Conservation (phyloP, 2,797 vertebrate genomes). For the Spondyliosoma cantharus region DNA sequence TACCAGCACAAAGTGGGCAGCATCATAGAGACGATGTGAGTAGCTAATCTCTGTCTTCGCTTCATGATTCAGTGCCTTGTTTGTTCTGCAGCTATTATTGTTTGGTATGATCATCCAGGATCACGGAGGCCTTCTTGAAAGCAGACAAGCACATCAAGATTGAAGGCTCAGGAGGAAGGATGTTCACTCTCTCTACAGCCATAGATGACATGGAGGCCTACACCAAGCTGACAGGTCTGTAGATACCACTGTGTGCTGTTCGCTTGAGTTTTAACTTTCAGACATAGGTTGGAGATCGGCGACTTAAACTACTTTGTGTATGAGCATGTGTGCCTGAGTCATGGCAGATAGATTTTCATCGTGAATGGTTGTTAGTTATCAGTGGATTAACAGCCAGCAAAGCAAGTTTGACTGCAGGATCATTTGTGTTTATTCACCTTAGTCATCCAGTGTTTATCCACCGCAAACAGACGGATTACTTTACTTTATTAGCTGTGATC, state of each 20-base stretch:
- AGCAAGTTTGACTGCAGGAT: too few species aligned
- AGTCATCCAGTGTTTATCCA: too few species aligned
- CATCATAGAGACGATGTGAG: constrained; percentile 96
- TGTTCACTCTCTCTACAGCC: constrained; percentile 87
- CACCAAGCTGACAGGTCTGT: constrained; percentile 93
- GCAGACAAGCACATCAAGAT: constrained; percentile 88
- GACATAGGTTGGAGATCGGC: neutral
- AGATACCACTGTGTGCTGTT: neutral
- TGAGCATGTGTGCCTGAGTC: too few species aligned
- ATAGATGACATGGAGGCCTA: constrained; percentile 97
- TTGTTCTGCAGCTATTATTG: neutral
- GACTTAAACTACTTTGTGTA: too few species aligned
- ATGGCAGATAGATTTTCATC: too few species aligned
- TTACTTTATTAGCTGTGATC: too few species aligned
- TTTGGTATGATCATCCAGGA: constrained; percentile 81
- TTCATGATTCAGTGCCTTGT: neutral
- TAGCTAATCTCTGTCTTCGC: constrained; percentile 16
- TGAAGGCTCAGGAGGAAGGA: constrained; percentile 81
- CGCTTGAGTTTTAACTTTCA: neutral
- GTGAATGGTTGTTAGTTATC: too few species aligned
- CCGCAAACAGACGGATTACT: too few species aligned
- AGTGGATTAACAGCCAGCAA: too few species aligned
- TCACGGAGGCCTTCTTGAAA: constrained; percentile 93
- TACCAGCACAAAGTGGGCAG: constrained; percentile 95
- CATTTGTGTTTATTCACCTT: too few species aligned